Evolutionary conservation across 2,797 vertebrate genomes (phyloP).

Genomic region (Tapera naevia): DNA sequence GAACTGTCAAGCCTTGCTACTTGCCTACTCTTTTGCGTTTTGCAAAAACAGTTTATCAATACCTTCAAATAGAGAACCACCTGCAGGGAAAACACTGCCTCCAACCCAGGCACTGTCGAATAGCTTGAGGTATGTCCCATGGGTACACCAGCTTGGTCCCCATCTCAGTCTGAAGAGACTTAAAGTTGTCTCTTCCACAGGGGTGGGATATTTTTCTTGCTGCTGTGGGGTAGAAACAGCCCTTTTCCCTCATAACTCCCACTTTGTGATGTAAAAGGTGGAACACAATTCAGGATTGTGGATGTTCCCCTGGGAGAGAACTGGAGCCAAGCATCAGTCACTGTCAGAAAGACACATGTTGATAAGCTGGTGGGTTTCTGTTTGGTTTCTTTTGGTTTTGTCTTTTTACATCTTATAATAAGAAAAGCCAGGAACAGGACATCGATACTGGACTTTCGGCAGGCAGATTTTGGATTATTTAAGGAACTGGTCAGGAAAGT

Average conservation of each 20-base stretch:
- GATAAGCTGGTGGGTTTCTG: neutral
- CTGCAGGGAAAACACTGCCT: neutral
- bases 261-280: neutral
- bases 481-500: too few relatives aligned
- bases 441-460: too few relatives aligned
- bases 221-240: neutral
- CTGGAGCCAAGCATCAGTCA: neutral
- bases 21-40: neutral
- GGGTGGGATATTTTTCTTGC: accelerated
- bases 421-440: too few relatives aligned
- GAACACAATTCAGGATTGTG: neutral
- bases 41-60: neutral
- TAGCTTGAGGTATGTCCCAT: accelerated
- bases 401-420: neutral
- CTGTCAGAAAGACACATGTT: neutral
- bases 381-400: neutral
- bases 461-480: too few relatives aligned
- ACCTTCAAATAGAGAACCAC: neutral
- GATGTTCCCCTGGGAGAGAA: neutral
- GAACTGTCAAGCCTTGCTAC: neutral
- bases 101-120: neutral
- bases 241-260: neutral
- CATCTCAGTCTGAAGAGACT: neutral
- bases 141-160: neutral
- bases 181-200: neutral